Conservation (phyloP, 2,113 vertebrate species). For the Lepus europaeus region DNA sequence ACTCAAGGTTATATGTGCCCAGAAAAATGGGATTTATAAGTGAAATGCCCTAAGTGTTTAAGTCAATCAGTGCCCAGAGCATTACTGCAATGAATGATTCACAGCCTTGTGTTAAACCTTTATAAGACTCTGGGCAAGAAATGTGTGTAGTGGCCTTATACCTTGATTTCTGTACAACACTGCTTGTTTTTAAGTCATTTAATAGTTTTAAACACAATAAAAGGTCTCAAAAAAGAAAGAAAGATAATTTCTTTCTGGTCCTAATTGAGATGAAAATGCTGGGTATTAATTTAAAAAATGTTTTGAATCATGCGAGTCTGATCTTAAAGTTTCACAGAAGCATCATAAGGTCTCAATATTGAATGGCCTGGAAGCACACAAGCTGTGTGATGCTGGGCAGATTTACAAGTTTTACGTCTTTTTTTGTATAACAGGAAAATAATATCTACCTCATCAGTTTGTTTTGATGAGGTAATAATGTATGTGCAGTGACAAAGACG, state of each 20-base stretch:
- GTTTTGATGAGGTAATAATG: neutral
- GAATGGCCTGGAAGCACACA: neutral
- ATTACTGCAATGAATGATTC: neutral
- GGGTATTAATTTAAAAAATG: neutral
- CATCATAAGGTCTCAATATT: neutral
- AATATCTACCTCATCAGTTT: neutral
- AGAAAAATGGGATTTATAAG: slow-evolving; percentile 36
- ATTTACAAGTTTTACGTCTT: neutral
- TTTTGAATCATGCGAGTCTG: neutral
- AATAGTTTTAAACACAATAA: slow-evolving; percentile 45
- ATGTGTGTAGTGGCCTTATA: neutral
- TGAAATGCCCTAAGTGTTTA: neutral
- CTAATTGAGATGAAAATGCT: neutral
- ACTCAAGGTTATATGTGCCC: slow-evolving; percentile 16
- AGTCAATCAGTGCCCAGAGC: neutral
- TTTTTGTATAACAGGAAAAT: neutral
- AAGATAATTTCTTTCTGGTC: neutral
- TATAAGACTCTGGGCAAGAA: neutral
- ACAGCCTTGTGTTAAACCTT: neutral
- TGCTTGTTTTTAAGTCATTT: slow-evolving; percentile 11
- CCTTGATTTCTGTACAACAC: neutral
- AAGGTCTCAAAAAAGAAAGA: neutral
- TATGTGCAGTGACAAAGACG: neutral
- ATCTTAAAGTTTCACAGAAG: slow-evolving; percentile 27
- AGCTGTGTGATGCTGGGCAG: neutral